A percentile compares a stretch with the other conserved stretches of the same genome.
Conservation (phyloP, 1,140 invertebrate genomes). For the Lutraria rhynchaena region DNA sequence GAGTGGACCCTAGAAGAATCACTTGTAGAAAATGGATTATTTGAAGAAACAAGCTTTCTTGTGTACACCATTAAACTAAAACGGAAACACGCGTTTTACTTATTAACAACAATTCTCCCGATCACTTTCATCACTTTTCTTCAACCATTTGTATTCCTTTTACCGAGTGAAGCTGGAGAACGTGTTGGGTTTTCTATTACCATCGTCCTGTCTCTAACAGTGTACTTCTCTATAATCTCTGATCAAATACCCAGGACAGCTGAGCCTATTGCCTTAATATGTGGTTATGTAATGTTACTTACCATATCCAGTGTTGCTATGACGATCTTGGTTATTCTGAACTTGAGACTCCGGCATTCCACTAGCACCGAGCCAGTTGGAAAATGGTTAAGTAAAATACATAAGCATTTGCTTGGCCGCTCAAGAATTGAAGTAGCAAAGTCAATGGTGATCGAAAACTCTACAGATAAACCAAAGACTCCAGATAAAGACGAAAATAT, state of each 20-base stretch:
- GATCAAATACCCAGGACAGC: constrained; percentile 17
- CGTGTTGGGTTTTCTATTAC: constrained; percentile 30
- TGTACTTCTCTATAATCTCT: constrained; percentile 19
- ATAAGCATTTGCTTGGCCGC: no score
- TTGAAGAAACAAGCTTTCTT: background rate
- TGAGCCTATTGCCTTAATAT: background rate
- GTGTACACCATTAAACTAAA: background rate
- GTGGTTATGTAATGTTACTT: constrained; percentile 8
- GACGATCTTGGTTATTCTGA: constrained; percentile 1
- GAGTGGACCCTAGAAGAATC: constrained; percentile 6
- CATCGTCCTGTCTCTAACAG: background rate
- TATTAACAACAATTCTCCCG: constrained; percentile 19
- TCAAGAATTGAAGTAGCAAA: no score
- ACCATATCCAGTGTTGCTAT: background rate
- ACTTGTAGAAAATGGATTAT: background rate
- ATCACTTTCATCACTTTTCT: background rate
- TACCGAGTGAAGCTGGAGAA: constrained; percentile 15
- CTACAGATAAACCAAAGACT: no score
- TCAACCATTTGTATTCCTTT: constrained; percentile 5
- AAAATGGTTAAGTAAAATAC: no score
- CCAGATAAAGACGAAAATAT: no score
- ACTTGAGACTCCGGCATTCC: no score
- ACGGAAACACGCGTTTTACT: constrained; percentile 1
- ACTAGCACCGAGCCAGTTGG: no score
- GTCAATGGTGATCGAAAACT: no score